Base-by-base conservation (phyloP, 2,888 invertebrate species). In the Sinohyriopsis cumingii region DNA sequence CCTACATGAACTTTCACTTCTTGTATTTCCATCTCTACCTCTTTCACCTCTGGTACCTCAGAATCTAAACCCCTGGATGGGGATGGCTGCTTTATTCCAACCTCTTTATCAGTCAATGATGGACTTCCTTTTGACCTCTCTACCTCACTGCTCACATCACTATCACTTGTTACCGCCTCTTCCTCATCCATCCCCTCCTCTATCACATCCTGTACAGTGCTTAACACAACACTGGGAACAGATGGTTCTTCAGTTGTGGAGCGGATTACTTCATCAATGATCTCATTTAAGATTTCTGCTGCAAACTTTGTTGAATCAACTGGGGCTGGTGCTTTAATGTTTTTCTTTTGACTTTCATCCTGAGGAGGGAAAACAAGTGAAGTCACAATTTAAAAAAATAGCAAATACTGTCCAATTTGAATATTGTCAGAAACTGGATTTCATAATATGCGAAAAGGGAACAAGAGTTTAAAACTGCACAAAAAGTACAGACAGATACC, bases 191-290 rank as follows among this genome's bases (percentile, higher is more conserved):
- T 55, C 5, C 57, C 72, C 61, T 82, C 80, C 28, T 73, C 75
- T 15, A 86, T 81, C 19, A 88, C 79, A 33, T 87, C 87, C 33
- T 87, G 82, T 63, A 89, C 85, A 2, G 87, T 84, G 62, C 86
- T 87, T n/a, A 87, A 80, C 18, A 89, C 89, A 28, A 89, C 88
- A 53, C 79, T 84, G 19, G 89, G 86, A 25, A 89, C 84, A 18
- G 89, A 89, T 6, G 89, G 89, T 65, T 85, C 81, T 12, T 69
- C 77, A 15, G 84, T 84, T 24, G 85, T 84, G n/a, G 88, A 89
- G n/a, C 71, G 80, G 55, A 90, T 83, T 24, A 90, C 89, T 66
- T 89, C 89, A 68, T 88, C 84, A 53, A 89, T 84, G 53, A 90
- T 81, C 59, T 87, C 86, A 63, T 86, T 84, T 7, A 89, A 78